Conservation (phyloP, 2,888 invertebrate species). For the Dexiosoma caninum region DNA sequence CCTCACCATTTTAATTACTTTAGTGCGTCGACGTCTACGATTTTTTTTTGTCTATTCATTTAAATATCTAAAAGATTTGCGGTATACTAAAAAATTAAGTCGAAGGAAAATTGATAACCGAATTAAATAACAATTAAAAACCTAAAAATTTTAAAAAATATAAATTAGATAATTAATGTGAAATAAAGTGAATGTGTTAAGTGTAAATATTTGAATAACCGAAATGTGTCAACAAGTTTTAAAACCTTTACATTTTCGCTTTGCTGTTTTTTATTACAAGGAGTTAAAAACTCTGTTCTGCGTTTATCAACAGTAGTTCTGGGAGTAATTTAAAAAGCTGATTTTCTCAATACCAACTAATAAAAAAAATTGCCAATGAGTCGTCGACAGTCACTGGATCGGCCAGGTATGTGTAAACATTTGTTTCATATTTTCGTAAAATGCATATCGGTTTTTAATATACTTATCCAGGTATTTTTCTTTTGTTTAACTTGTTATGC, state of each 20-base stretch:
- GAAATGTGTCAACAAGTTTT: slow-evolving; percentile 59
- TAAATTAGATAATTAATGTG: slow-evolving; percentile 36
- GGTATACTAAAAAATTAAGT: slow-evolving; percentile 52
- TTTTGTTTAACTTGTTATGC: slow-evolving; percentile 9
- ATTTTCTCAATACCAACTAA: slow-evolving; percentile 15
- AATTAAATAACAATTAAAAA: slow-evolving; percentile 9
- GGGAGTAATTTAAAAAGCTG: slow-evolving; percentile 46
- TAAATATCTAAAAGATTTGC: slow-evolving; percentile 44
- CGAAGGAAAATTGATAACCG: not conserved
- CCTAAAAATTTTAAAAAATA: not conserved
- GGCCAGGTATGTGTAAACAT: slow-evolving; percentile 69
- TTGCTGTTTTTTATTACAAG: slow-evolving; percentile 8
- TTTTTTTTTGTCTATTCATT: slow-evolving; percentile 8
- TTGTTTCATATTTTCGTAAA: not conserved
- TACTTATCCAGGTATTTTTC: slow-evolving; percentile 22
- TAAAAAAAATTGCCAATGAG: slow-evolving; percentile 73
- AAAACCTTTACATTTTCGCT: slow-evolving; percentile 29
- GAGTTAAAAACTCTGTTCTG: slow-evolving; percentile 33
- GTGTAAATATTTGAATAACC: slow-evolving; percentile 15
- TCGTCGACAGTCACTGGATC: slow-evolving; percentile 75
- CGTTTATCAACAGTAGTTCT: slow-evolving; percentile 27
- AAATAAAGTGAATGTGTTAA: slow-evolving; percentile 11
- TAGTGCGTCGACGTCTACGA: slow-evolving; percentile 63
- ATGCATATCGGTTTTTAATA: not conserved
- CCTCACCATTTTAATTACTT: slow-evolving; percentile 59